Evolutionary conservation across 2,888 invertebrate genomes (phyloP), one percentile per base, ranked within the genome.

Genomic region (Acrobasis repandana): DNA sequence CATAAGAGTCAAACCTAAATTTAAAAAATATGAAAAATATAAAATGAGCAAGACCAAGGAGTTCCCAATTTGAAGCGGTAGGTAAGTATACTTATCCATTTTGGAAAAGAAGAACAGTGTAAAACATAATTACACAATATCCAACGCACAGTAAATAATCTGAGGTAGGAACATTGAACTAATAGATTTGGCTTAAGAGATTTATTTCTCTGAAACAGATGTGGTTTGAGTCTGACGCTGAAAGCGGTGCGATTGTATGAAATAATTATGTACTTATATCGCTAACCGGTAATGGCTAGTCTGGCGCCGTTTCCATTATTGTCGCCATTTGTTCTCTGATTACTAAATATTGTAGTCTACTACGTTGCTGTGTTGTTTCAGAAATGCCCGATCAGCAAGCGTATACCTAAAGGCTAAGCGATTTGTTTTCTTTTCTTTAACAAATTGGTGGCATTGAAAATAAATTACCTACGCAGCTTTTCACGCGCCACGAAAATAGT

Each of bases 241-340:
- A 72, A 73, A 76, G 71, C 65, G 62, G 67, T 67, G 75, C 74
- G 74, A 79, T 74, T 74, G 76, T 70, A 73, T 76, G 34, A 73
- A 77, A 82, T 79, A 83, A 83, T 83, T 82, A 43, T 43, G 43
- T 43, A 43, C 43, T 43, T 43, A 78, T 82, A 76, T 76, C 78
- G 79, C 80, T 85, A 85, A 85, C 83, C 81, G 75, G 78, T 82
- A 84, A 83, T 83, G 76, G 77, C 71, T 69, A 68, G 68, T 74
- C 82, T 84, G 85, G 86, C 87, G 86, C 87, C 86, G 73, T 68
- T 66, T 75, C 83, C 81, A 85, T 85, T 86, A 82, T 80, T 81
- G 79, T 82, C 79, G 75, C 74, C 74, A 77, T 72, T 75, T 68
- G 74, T 75, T 71, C 71, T 69, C 67, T 68, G 69, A 5, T 51